Evolutionary conservation across 2,888 invertebrate species (phyloP), one percentile per base, ranked within the genome.

Genomic region (Anodontia alba): DNA sequence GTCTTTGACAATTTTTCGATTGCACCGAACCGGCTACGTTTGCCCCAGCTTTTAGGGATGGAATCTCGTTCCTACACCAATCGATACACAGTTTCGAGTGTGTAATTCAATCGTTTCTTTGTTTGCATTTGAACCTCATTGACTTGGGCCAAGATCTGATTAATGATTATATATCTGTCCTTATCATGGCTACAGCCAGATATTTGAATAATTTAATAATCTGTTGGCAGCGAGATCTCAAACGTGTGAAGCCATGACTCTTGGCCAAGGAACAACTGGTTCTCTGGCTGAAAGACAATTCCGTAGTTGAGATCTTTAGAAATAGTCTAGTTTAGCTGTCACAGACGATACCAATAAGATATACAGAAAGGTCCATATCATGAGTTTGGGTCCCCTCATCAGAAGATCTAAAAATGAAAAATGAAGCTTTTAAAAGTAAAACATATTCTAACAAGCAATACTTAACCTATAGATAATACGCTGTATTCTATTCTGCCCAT

Each of bases 91-190:
- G 33, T 62, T 62, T 62, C 62, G 15, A 62, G 62, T 33, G 62
- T 33, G 10, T 1, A 17, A 33, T 62, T 62, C 1, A 62, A 17
- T 33, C 33, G 5, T 33, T 62, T 31, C 23, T 33, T 62, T 1
- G 62, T 62, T 62, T 62, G 62, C 62, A 62, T 62, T 33, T 33
- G 31, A 62, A 62, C 17, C 20, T 62, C 62, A 62, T 62, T 62
- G 5, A 62, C n/a, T 62, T 62, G 62, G 31, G 33, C 10, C 33
- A 62, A 62, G 20, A 62, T 17, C 33, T 62, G 62, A 33, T 33
- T 62, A 2, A 62, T 62, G 10, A 62, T 62, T 10, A 62, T 31
- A 33, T 33, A 62, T 33, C 33, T 62, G 33, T 62, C 33, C 17
- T 62, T 33, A 33, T 62, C 62, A 33, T 62, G 62, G 20, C 17